Conservation (phyloP, 2,113 vertebrate species). For the Mastomys natalensis region DNA sequence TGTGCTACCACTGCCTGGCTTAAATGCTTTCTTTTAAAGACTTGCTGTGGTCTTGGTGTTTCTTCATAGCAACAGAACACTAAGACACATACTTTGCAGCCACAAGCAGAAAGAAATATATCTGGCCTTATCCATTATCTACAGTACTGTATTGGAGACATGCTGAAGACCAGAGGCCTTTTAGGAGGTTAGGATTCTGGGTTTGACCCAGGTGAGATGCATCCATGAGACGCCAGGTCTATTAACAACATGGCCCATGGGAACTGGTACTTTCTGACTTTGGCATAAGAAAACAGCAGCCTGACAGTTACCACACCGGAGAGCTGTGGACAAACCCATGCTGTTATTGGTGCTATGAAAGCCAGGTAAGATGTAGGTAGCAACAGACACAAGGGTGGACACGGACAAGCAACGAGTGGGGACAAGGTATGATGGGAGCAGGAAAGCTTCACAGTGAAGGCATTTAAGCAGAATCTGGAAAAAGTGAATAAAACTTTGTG, state of each 20-base stretch:
- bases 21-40: neutral
- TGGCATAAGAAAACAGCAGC: conserved; percentile 48
- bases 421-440: neutral
- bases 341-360: neutral
- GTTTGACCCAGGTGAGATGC: neutral
- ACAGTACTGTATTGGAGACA: neutral
- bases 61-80: neutral
- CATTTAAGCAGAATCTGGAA: conserved; percentile 39
- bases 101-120: conserved; percentile 40
- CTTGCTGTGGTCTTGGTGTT: neutral
- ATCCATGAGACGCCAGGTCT: neutral
- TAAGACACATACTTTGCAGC: neutral
- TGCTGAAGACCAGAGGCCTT: neutral
- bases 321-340: neutral
- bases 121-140: conserved; percentile 3
- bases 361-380: neutral
- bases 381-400: neutral
- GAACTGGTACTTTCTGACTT: conserved; percentile 42
- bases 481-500: conserved; percentile 31
- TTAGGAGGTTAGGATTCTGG: neutral
- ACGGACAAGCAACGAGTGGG: conserved; percentile 2
- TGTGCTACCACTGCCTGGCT: neutral
- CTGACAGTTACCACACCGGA: conserved; percentile 20
- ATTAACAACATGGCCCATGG: neutral
- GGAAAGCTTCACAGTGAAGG: neutral